These are phyloP conservation scores for Hormaphis cornu DNA, from an alignment of 1,140 invertebrate species.

Conservation along the genomic window DNA sequence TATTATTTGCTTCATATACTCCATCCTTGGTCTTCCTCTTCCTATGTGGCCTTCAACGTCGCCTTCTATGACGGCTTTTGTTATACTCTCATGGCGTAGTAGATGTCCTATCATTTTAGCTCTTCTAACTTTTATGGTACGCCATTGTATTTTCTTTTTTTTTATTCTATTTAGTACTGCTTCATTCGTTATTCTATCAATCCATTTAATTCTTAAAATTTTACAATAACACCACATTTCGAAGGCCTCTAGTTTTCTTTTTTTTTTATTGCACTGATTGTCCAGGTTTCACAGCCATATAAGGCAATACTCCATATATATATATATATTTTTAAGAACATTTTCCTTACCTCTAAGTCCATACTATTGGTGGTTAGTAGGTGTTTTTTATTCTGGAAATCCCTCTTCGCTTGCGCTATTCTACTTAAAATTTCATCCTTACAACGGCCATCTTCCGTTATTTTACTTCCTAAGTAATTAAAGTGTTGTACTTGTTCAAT, in stretches of 20 bases:
- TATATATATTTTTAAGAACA: neutral
- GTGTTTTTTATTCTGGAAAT: neutral
- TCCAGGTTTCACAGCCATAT: constrained; percentile 14
- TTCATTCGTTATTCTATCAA: constrained; percentile 14
- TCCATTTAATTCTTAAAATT: constrained; percentile 27
- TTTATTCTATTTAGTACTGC: constrained; percentile 3
- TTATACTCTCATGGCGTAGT: too few relatives aligned
- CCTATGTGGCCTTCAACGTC: too few relatives aligned
- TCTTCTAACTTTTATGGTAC: constrained; percentile 10
- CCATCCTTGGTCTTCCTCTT: too few relatives aligned
- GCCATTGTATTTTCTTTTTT: neutral
- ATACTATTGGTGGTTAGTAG: neutral
- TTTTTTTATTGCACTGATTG: neutral
- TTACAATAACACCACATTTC: constrained; percentile 28
- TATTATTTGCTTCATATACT: too few relatives aligned
- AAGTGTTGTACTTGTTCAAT: neutral
- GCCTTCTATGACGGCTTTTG: too few relatives aligned
- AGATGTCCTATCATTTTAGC: neutral
- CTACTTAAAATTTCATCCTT: neutral
- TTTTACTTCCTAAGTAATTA: neutral
- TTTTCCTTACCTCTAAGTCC: neutral
- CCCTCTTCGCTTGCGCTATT: neutral
- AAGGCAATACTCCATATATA: neutral
- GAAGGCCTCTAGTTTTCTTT: constrained; percentile 14
- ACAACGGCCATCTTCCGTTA: neutral